Base-by-base conservation (phyloP, 2,113 vertebrate species). In the Bothrops jararaca region DNA sequence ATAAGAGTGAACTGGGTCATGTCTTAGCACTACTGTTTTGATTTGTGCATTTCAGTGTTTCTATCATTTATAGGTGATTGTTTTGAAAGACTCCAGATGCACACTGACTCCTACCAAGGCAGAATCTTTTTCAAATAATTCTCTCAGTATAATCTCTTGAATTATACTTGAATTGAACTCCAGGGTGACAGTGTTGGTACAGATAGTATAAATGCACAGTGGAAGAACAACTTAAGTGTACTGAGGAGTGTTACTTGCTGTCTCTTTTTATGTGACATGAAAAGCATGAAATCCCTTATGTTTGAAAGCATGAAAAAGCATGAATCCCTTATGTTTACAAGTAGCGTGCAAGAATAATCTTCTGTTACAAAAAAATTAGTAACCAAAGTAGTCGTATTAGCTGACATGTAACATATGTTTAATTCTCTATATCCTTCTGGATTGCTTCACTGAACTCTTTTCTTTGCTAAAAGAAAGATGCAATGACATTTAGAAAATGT, bases 41-140 rank as follows among this genome's bases (percentile, higher is more conserved):
- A 20, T 69, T 91, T 45, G 0, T 26, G 39, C 0, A 2, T 0
- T n/a, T 56, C 0, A 50, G 60, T 20, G 39, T 58, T 8, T 22
- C 24, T 0, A 48, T 54, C 91, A 89, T 9, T 80, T 93, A 86
- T 8, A 50, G 0, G 1, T 86, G 80, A 92, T 42, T 52, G 89
- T 69, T 94, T 88, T 90, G 91, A 93, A 97, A 92, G 42, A 54
- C 29, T 22, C 94, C 58, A 88, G 91, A 88, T 89, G 53, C 91
- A 93, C 57, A 93, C 50, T 52, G 91, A 64, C 90, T 95, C 92
- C 86, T 39, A 91, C 74, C 0, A 9, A 94, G 95, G 88, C 80
- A 0, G 1, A 95, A 94, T 13, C 87, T 80, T 91, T 96, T 96
- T 96, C 93, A 93, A 90, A 93, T 94, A 39, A 5, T 86, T 52